Evolutionary conservation across 2,113 vertebrate species (phyloP).

Genomic region (Asarcornis scutulata): DNA sequence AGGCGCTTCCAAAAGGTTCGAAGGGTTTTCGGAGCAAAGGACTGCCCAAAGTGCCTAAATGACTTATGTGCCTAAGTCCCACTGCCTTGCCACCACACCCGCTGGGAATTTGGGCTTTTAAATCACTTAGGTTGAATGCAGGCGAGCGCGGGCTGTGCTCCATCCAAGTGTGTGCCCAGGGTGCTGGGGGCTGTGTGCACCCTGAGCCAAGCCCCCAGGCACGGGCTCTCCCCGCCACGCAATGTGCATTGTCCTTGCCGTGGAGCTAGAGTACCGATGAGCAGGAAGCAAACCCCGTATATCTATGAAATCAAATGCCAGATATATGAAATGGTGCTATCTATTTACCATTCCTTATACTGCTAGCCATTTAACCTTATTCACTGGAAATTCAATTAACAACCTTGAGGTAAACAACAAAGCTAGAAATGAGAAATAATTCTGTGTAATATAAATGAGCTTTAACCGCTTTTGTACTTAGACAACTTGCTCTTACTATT

Average conservation of each 20-base stretch:
- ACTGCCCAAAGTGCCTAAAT: slow-evolving; percentile 52
- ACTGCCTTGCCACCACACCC: slow-evolving; percentile 51
- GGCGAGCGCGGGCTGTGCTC: neutral
- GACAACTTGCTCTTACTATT: slow-evolving; percentile 70
- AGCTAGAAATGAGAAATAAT: slow-evolving; percentile 76
- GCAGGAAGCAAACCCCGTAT: slow-evolving; percentile 26
- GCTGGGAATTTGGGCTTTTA: slow-evolving; percentile 21
- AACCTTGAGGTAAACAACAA: slow-evolving; percentile 55
- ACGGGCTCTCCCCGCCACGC: slow-evolving; percentile 15
- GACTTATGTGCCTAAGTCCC: slow-evolving; percentile 46
- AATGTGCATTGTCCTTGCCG: neutral
- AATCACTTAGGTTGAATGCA: slow-evolving; percentile 31
- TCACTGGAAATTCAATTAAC: slow-evolving; percentile 84
- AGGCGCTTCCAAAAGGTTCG: neutral
- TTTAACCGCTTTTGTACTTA: slow-evolving; percentile 79
- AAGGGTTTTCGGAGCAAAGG: slow-evolving; percentile 19
- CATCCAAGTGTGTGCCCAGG: neutral
- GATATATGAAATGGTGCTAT: slow-evolving; percentile 84
- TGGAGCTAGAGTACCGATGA: slow-evolving; percentile 21
- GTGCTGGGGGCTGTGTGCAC: neutral
- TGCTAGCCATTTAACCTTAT: slow-evolving; percentile 77
- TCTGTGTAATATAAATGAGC: slow-evolving; percentile 77
- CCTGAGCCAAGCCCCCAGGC: neutral
- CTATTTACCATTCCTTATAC: slow-evolving; percentile 83
- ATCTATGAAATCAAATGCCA: slow-evolving; percentile 38